Evolutionary conservation across 2,113 vertebrate genomes (phyloP).

Genomic region (Engraulis encrasicolus): DNA sequence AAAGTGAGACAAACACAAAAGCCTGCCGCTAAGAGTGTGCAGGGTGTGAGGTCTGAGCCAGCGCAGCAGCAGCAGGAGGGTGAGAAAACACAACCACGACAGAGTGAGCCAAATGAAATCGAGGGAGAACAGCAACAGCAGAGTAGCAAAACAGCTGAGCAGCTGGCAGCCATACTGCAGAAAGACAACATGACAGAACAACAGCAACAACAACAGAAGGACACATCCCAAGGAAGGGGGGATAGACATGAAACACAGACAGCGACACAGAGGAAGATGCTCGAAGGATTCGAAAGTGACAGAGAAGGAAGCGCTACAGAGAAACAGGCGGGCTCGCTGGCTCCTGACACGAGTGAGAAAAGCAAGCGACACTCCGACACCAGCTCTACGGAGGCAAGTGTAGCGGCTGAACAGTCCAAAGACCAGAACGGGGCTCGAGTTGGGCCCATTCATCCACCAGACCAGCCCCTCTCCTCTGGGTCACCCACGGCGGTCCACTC

Average conservation of each 20-base stretch:
- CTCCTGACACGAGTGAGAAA: slow-evolving; percentile 39
- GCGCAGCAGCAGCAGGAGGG: not conserved
- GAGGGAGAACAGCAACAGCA: not conserved
- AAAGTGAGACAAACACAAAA: not conserved
- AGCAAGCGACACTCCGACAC: slow-evolving; percentile 36
- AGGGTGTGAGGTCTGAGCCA: slow-evolving; percentile 3
- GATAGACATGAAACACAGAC: not conserved
- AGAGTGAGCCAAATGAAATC: not conserved
- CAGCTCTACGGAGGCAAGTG: slow-evolving; percentile 4
- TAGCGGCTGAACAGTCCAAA: not conserved
- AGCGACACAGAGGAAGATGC: not conserved
- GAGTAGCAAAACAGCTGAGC: not conserved
- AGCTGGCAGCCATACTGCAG: not conserved
- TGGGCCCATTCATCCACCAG: slow-evolving; percentile 41
- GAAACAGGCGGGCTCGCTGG: not conserved
- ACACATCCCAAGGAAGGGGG: not conserved
- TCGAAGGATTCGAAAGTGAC: not conserved
- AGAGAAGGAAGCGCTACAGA: slow-evolving; percentile 4
- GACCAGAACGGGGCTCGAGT: slow-evolving; percentile 28
- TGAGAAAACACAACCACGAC: not conserved
- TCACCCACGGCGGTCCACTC: slow-evolving; percentile 41
- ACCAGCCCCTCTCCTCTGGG: slow-evolving; percentile 47
- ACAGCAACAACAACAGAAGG: not conserved
- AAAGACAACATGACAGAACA: not conserved
- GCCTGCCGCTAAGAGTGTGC: not conserved